Percentiles rank a stretch among this genome's conserved stretches.
phyloP scores from a whole-genome alignment of 2,888 invertebrate species.

The Scaptodrosophila latifasciaeformis region DNA sequence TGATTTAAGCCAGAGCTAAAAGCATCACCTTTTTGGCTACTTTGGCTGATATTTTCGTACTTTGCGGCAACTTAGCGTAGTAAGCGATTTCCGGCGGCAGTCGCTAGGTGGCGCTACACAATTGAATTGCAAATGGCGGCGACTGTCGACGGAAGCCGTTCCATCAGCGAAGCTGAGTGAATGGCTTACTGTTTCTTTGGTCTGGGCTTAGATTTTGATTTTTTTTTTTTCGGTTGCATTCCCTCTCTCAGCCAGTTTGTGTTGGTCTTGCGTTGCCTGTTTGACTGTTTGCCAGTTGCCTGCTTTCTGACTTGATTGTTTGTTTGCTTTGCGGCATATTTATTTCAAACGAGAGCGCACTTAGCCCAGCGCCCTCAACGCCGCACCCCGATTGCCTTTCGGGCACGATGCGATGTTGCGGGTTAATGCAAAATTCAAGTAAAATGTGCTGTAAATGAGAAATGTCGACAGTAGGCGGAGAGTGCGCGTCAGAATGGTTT shows the following conservation, averaged over 20 bases:
- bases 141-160: slow-evolving; percentile 48
- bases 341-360: slow-evolving; percentile 68
- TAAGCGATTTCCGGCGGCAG: slow-evolving; percentile 68
- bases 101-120: slow-evolving; percentile 62
- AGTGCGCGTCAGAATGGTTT: slow-evolving; percentile 63
- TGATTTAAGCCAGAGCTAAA: too few relatives aligned
- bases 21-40: slow-evolving; percentile 39
- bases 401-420: slow-evolving; percentile 9
- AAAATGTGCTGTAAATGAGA: slow-evolving; percentile 59
- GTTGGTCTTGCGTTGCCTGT: slow-evolving; percentile 23
- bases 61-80: slow-evolving; percentile 51
- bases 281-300: slow-evolving; percentile 5
- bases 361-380: slow-evolving; percentile 33
- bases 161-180: slow-evolving; percentile 58
- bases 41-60: background rate
- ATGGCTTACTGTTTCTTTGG: slow-evolving; percentile 29
- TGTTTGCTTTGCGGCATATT: slow-evolving; percentile 70
- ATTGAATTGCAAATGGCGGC: slow-evolving; percentile 69
- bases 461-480: slow-evolving; percentile 14
- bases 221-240: too few relatives aligned
- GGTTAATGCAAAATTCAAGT: slow-evolving; percentile 66
- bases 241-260: slow-evolving; percentile 32
- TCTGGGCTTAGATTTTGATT: too few relatives aligned
- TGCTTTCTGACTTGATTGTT: slow-evolving; percentile 43
- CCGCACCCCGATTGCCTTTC: background rate